Evolutionary conservation across 2,113 vertebrate genomes (phyloP).

Genomic region (Phaetusa simplex): DNA sequence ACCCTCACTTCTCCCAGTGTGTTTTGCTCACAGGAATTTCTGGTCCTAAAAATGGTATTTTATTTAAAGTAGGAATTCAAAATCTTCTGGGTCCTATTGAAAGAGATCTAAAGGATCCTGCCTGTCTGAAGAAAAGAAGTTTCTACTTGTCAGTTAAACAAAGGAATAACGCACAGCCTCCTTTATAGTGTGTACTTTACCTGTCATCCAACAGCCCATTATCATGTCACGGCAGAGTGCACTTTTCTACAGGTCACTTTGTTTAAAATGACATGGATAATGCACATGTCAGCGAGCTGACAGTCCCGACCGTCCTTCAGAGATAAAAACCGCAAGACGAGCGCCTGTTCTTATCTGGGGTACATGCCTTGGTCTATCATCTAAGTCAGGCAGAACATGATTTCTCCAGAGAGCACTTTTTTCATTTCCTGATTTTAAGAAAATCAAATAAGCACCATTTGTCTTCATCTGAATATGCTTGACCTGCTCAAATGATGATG

Average conservation of each 20-base stretch:
- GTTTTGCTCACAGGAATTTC: neutral
- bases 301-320: slow-evolving; percentile 84
- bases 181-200: slow-evolving; percentile 79
- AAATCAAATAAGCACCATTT: slow-evolving; percentile 97
- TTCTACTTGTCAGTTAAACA: slow-evolving; percentile 80
- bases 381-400: slow-evolving; percentile 88
- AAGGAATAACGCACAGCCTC: slow-evolving; percentile 76
- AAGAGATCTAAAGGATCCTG: slow-evolving; percentile 68
- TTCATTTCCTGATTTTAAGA: slow-evolving; percentile 96
- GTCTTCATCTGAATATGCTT: slow-evolving; percentile 96
- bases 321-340: slow-evolving; percentile 78
- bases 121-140: slow-evolving; percentile 70
- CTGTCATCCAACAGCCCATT: slow-evolving; percentile 89
- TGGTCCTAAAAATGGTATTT: slow-evolving; percentile 10
- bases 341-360: slow-evolving; percentile 89
- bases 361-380: slow-evolving; percentile 85
- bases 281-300: slow-evolving; percentile 85
- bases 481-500: slow-evolving; percentile 91
- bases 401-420: slow-evolving; percentile 95
- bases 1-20: neutral
- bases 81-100: slow-evolving; percentile 44
- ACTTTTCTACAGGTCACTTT: slow-evolving; percentile 89
- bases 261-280: slow-evolving; percentile 90
- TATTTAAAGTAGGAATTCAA: neutral
- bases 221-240: slow-evolving; percentile 83